Base-by-base conservation (phyloP, 2,888 invertebrate species). In the Dryocosmus kuriphilus region DNA sequence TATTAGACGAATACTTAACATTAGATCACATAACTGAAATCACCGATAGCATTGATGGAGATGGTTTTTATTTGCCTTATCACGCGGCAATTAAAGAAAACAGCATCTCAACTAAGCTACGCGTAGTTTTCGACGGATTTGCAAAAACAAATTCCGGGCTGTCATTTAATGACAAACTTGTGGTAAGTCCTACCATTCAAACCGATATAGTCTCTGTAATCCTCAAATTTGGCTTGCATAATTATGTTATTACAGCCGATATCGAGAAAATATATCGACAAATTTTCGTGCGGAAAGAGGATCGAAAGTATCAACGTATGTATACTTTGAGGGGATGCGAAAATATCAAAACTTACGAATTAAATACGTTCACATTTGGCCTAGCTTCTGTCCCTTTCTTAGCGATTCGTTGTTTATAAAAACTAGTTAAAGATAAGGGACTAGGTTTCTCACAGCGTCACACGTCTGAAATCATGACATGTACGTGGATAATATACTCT, bases 111-210 rank as follows among this genome's bases (percentile, higher is more conserved):
- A 82, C 82, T 0, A 84, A 83, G 46, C 22, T 80, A 6, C 57
- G 82, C 35, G 81, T 83, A 1, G 82, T 83, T 1, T 82, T 83
- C 22, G 77, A 84, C 30, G 81, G 71, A 5, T 80, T 83, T 2
- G 76, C 80, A 0, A 80, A 77, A 62, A 75, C 83, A 11, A 75
- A 77, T 14, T 46, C 7, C 9, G 79, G 80, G 16, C 24, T 67
- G 11, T 79, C 83, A n/a, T 32, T 82, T 2, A 83, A 84, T 27
- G 79, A 82, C 22, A 38, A 38, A 8, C 77, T 82, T 14, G 30
- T 82, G 35, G 74, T 74, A 0, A 82, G 84, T 0, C 80, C 83
- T 0, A 83, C 76, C 46, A 71, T 84, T 14, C 81, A 82, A 67
- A 74, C 67, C 1, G 71, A 63, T 27, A 65, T 71, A 22, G 51